Percentiles rank a stretch among this genome's conserved stretches.
Evolutionary conservation across 2,888 invertebrate species (phyloP).

Genomic region (Metellina segmentata): DNA sequence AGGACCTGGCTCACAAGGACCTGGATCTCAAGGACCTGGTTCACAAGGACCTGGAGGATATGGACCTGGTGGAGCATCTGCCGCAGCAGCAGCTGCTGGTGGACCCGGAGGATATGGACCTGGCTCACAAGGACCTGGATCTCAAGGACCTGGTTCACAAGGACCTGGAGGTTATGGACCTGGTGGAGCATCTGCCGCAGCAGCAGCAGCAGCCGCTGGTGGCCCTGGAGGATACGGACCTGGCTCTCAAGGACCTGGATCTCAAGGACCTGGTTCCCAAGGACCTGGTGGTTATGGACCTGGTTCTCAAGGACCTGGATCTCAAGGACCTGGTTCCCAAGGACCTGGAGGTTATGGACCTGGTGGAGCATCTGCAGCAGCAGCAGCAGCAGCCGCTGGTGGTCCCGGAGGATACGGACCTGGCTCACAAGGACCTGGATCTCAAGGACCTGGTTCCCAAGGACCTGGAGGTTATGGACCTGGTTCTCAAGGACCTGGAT

Average conservation of each 20-base stretch:
- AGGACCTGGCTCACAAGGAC: not conserved
- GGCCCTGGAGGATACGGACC: not conserved
- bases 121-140: not conserved
- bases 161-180: not conserved
- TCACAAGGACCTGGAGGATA: not conserved
- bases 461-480: not conserved
- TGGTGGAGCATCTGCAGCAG: too few relatives aligned
- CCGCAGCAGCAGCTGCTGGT: too few relatives aligned
- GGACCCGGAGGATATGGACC: not conserved
- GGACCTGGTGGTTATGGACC: slow-evolving; percentile 9
- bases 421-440: not conserved
- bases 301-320: not conserved
- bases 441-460: not conserved
- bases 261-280: not conserved
- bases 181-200: not conserved
- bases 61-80: not conserved
- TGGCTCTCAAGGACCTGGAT: not conserved
- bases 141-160: not conserved
- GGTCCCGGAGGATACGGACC: not conserved
- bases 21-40: too few relatives aligned
- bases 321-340: too few relatives aligned
- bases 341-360: too few relatives aligned
- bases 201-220: not conserved
- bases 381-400: too few relatives aligned
- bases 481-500: not conserved